phyloP scores from a whole-genome alignment of 1,140 invertebrate genomes.

The Drosophila pseudoananassae region DNA sequence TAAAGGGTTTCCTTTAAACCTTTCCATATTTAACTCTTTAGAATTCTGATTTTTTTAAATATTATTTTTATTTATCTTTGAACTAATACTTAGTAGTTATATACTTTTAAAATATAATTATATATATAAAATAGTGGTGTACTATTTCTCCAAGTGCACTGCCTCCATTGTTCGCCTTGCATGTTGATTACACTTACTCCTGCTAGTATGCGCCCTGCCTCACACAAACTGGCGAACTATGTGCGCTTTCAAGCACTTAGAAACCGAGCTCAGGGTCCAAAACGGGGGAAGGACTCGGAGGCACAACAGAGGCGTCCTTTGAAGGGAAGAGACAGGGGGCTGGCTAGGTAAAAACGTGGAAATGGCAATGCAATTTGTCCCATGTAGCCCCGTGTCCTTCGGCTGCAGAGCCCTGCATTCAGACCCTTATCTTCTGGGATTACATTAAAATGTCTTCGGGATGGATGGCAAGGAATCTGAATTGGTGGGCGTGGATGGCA shows the following conservation, averaged over 20 bases:
- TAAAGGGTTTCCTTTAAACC: no score
- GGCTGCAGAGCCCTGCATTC: conserved; percentile 30
- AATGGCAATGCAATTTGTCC: conserved; percentile 73
- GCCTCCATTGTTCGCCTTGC: conserved; percentile 48
- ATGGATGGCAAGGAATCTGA: conserved; percentile 31
- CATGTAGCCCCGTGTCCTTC: conserved; percentile 31
- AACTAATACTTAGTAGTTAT: no score
- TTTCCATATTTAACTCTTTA: no score
- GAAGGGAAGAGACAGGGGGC: not conserved
- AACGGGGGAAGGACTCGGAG: not conserved
- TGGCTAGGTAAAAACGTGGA: conserved; percentile 35
- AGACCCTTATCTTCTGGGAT: conserved; percentile 41
- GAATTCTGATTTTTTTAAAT: no score
- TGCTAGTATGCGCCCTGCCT: conserved; percentile 34
- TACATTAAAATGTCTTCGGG: conserved; percentile 53
- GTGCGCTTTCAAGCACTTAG: conserved; percentile 59
- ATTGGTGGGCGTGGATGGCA: conserved; percentile 13
- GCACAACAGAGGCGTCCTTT: not conserved
- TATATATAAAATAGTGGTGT: not conserved
- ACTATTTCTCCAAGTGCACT: conserved; percentile 5
- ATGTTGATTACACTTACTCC: conserved; percentile 62
- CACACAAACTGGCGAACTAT: conserved; percentile 48
- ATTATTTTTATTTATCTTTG: no score
- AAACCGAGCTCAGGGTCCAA: conserved; percentile 18
- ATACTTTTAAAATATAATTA: no score